Evolutionary conservation across 2,797 vertebrate species (phyloP).

Genomic region (Kryptopterus vitreolus): DNA sequence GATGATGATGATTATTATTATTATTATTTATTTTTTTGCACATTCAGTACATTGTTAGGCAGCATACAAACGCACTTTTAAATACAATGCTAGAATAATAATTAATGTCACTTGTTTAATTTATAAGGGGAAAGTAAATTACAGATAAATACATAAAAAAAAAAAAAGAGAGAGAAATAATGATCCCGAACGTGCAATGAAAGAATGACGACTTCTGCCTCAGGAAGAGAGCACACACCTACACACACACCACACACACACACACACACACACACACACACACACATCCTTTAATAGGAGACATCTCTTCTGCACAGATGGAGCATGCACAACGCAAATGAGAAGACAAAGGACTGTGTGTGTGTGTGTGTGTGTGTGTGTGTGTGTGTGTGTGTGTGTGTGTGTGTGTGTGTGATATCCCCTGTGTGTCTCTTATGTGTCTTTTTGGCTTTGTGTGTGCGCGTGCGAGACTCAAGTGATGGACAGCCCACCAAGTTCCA

Average conservation of each 20-base stretch:
- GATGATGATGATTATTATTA: no score
- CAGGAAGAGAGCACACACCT: slow-evolving; percentile 19
- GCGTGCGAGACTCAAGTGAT: slow-evolving; percentile 46
- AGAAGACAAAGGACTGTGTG: slow-evolving; percentile 33
- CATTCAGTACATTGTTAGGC: neutral
- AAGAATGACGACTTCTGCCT: neutral
- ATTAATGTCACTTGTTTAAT: neutral
- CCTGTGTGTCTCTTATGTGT: slow-evolving; percentile 1
- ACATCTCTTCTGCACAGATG: slow-evolving; percentile 42
- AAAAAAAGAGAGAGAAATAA: no score
- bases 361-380: slow-evolving; percentile 19
- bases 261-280: slow-evolving; percentile 16
- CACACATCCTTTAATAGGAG: slow-evolving; percentile 28
- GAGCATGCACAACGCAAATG: slow-evolving; percentile 22
- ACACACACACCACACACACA: slow-evolving; percentile 20
- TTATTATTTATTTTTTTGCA: neutral
- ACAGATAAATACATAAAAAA: neutral
- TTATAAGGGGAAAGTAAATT: neutral
- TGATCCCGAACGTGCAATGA: neutral
- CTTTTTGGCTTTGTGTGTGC: slow-evolving; percentile 3
- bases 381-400: slow-evolving; percentile 2
- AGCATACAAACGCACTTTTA: neutral
- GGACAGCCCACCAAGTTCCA: slow-evolving; percentile 64
- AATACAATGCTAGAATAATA: no score
- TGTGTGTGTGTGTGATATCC: slow-evolving; percentile 12